Conservation (phyloP, 2,113 vertebrate species). For the Amblyopsis rosae region DNA sequence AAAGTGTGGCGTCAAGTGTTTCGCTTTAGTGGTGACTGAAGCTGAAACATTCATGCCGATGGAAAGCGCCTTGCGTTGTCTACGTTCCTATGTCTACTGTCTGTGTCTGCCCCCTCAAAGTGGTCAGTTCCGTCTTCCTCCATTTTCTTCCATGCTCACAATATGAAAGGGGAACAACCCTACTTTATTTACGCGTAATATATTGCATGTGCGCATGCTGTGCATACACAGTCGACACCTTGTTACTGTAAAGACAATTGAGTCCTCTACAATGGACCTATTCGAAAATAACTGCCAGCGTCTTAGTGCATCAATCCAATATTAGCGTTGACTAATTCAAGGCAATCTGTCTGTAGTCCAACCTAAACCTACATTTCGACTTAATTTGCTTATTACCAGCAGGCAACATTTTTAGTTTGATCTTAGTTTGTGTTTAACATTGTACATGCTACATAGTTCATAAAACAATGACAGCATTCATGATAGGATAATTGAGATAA, state of each 20-base stretch:
- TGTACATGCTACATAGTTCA: too few species aligned
- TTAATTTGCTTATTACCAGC: too few species aligned
- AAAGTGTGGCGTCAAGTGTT: conserved; percentile 62
- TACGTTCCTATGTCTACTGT: conserved; percentile 75
- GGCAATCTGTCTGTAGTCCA: neutral
- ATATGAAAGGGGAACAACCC: conserved; percentile 51
- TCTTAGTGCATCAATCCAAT: neutral
- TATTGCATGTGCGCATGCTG: neutral
- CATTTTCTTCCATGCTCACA: conserved; percentile 81
- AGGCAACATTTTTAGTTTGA: neutral
- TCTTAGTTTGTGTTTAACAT: neutral
- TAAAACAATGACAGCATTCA: neutral
- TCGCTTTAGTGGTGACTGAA: conserved; percentile 17
- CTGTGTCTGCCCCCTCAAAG: conserved; percentile 83
- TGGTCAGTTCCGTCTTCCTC: conserved; percentile 83
- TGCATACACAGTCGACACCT: conserved; percentile 6
- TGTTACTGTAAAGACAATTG: conserved; percentile 31
- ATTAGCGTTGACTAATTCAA: neutral
- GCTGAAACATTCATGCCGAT: conserved; percentile 26
- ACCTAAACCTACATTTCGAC: too few species aligned
- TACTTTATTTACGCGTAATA: conserved; percentile 40
- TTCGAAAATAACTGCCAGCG: neutral
- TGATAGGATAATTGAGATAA: conserved; percentile 66
- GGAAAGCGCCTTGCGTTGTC: conserved; percentile 51
- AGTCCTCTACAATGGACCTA: neutral